phyloP scores from a whole-genome alignment of 2,888 invertebrate species.

The Esperia sulphurella region DNA sequence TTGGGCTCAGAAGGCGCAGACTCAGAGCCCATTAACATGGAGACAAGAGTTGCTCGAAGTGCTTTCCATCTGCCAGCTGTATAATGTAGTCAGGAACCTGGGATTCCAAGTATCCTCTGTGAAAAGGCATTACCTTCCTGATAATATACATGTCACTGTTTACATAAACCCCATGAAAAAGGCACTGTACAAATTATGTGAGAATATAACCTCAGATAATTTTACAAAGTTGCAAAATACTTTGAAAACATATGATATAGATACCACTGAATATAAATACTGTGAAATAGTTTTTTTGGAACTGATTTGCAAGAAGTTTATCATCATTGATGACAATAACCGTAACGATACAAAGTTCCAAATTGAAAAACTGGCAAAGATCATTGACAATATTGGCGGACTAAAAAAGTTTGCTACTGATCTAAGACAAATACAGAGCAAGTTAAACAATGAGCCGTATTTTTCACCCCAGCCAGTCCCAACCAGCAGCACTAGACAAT shows the following conservation, averaged over 20 bases:
- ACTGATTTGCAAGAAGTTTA: constrained; percentile 58
- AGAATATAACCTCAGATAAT: constrained; percentile 45
- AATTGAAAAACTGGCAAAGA: constrained; percentile 42
- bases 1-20: constrained; percentile 55
- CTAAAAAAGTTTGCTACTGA: constrained; percentile 37
- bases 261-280: constrained; percentile 46
- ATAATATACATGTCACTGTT: constrained; percentile 34
- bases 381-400: constrained; percentile 47
- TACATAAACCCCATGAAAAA: constrained; percentile 59
- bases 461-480: not conserved
- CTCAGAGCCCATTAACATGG: constrained; percentile 40
- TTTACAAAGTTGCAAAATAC: constrained; percentile 49
- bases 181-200: constrained; percentile 58
- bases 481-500: not conserved
- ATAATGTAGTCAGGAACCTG: constrained; percentile 52
- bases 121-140: constrained; percentile 43
- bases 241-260: constrained; percentile 44
- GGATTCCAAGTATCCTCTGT: constrained; percentile 47
- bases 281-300: constrained; percentile 61
- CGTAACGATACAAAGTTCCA: constrained; percentile 16
- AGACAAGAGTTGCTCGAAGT: constrained; percentile 66
- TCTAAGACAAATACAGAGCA: constrained; percentile 40
- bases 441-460: constrained; percentile 23
- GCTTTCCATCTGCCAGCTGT: constrained; percentile 54
- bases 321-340: constrained; percentile 19